phyloP scores from a whole-genome alignment of 2,797 vertebrate genomes.

The Dendrocincla tyrannina region DNA sequence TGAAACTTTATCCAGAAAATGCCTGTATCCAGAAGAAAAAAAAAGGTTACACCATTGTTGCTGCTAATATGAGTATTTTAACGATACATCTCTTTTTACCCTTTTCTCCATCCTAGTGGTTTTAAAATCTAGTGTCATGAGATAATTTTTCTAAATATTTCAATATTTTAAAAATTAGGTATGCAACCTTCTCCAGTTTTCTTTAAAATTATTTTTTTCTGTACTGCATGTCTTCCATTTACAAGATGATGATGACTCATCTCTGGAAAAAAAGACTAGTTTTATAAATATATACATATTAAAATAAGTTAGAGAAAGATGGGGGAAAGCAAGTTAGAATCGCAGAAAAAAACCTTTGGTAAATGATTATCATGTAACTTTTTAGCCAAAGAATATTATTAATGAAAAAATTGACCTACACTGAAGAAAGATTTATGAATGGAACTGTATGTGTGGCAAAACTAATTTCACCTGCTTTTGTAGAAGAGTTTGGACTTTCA shows the following conservation, averaged over 20 bases:
- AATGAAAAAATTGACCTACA: not conserved
- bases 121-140: not conserved
- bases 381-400: not conserved
- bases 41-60: not conserved
- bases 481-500: slow-evolving; percentile 19
- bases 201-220: not conserved
- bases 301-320: not conserved
- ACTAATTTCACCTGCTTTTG: slow-evolving; percentile 29
- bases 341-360: not conserved
- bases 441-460: not conserved
- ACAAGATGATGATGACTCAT: not conserved
- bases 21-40: not conserved
- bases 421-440: slow-evolving; percentile 44
- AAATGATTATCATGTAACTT: not conserved
- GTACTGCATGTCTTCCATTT: not conserved
- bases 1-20: not conserved
- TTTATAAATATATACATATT: not conserved
- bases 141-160: not conserved
- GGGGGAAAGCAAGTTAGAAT: not conserved
- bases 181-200: not conserved
- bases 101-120: not conserved
- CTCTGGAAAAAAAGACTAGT: not conserved
- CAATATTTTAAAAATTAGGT: not conserved
- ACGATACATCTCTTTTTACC: not conserved
- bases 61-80: not conserved